Evolutionary conservation across 2,888 invertebrate species (phyloP), one percentile per base, ranked within the genome.

Genomic region (Amaurobius ferox): DNA sequence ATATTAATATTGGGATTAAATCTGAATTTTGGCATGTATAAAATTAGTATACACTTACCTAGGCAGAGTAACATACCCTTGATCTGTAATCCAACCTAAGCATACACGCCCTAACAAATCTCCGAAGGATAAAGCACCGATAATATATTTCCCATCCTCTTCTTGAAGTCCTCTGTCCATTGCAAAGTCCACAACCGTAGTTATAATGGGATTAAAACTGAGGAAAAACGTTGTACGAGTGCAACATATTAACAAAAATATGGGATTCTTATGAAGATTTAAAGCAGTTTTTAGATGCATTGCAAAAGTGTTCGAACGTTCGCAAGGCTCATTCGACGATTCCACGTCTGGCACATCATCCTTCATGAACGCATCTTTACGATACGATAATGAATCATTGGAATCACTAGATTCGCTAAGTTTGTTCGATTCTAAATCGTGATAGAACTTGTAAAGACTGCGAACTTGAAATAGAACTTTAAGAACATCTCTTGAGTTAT

Each of bases 91-190:
- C 64, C 64, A 64, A 2, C 64, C 64, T 0, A 32, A n/a, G 7
- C 64, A 29, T n/a, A 64, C 2, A 1, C 64, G 64, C 9, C 64
- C 64, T 13, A 64, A 16, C 26, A 64, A 64, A 30, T 64, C 64
- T 6, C 64, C 64, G 30, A 64, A n/a, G 2, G 64, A 11, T 19
- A 64, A n/a, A 0, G 64, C 32, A 16, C 30, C 64, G 13, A 64
- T 64, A 0, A 64, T 29, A 16, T n/a, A 64, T 30, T 64, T 64
- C 3, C 64, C 64, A 64, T 64, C 30, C 16, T 64, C 64, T 6
- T 30, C 64, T n/a, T 0, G 26, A 1, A 64, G 1, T n/a, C 64
- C 64, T 64, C 23, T 64, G 32, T 64, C 64, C 9, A 30, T 64
- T n/a, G 30, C 64, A 64, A 64, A 64, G 6, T 64, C 64, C 0